Evolutionary conservation across 1,140 invertebrate species (phyloP).

Genomic region (Drosophila truncata): DNA sequence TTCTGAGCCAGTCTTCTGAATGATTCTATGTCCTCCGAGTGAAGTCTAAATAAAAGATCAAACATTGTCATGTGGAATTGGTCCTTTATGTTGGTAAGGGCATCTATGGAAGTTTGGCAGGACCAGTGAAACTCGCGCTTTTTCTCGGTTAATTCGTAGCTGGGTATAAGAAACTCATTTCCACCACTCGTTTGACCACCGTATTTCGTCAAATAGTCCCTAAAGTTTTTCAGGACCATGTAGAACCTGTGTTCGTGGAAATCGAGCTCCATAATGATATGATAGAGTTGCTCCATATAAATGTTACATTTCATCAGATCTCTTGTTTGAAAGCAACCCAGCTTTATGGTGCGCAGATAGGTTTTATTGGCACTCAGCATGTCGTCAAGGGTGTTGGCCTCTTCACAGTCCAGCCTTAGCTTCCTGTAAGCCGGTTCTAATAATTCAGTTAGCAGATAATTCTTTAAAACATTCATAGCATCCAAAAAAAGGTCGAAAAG

Average conservation of each 20-base stretch:
- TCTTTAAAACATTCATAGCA: slow-evolving; percentile 25
- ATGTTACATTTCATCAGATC: neutral
- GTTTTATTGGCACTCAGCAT: slow-evolving; percentile 26
- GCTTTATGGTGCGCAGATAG: slow-evolving; percentile 41
- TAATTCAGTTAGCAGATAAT: slow-evolving; percentile 23
- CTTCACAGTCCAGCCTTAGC: neutral
- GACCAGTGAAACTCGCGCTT: slow-evolving; percentile 18
- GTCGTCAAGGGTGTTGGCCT: slow-evolving; percentile 32
- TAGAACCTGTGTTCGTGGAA: slow-evolving; percentile 33
- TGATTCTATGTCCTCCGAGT: neutral
- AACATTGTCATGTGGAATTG: slow-evolving; percentile 23
- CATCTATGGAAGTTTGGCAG: slow-evolving; percentile 38
- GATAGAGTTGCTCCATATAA: slow-evolving; percentile 23
- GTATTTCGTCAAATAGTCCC: slow-evolving; percentile 2
- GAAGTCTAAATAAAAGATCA: slow-evolving; percentile 18
- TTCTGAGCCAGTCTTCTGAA: slow-evolving; percentile 14
- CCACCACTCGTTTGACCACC: neutral
- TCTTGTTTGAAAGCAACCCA: slow-evolving; percentile 11
- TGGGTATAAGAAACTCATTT: neutral
- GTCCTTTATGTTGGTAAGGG: slow-evolving; percentile 14
- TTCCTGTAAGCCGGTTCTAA: slow-evolving; percentile 15
- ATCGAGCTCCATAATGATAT: slow-evolving; percentile 32
- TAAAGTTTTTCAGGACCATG: neutral
- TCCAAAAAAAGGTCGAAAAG: slow-evolving; percentile 13
- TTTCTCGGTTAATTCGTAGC: neutral